Evolutionary conservation across 2,113 vertebrate species (phyloP), one percentile per base, ranked within the genome.

Genomic region (Lophochroa leadbeateri): DNA sequence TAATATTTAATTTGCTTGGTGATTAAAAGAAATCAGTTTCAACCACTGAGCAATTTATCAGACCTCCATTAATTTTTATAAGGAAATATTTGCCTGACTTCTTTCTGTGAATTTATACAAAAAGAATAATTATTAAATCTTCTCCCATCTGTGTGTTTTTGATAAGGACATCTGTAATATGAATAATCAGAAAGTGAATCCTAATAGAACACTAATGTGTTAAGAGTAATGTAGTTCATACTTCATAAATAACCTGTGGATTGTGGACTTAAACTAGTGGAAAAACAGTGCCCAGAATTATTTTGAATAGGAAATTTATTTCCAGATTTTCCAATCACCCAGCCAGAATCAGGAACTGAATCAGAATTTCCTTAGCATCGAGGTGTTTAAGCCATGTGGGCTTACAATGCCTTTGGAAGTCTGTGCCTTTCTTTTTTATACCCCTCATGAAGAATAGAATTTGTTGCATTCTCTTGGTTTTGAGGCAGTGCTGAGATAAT

Each of bases 11-110:
- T 96, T 85, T 92, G 37, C 91, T 85, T 85, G 53, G 58, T 85
- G 83, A 93, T 96, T 93, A 87, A 79, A 92, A 72, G 25, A 85
- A 94, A 94, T 91, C 82, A 63, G 77, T 94, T 94, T 94, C 83
- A 95, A 75, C 86, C 90, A 82, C 68, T 95, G 88, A 94, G n/a
- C 90, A 89, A 72, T 92, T 95, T 60, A 95, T 74, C 47, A 87
- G 63, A 70, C 37, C 67, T 76, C 91, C 70, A 57, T 96, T 94
- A 82, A 91, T 87, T 94, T 93, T 93, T 76, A 61, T 65, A 89
- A 39, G 70, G 43, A 95, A 94, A 89, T 89, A 79, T 76, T 95
- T 52, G 29, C 61, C 37, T 93, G 83, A 67, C 28, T 96, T 92
- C 41, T 81, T 94, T 86, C 39, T 72, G 49, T 64, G 65, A 79